Base-by-base conservation (phyloP, 2,888 invertebrate species). In the Cheilosia vulpina region DNA sequence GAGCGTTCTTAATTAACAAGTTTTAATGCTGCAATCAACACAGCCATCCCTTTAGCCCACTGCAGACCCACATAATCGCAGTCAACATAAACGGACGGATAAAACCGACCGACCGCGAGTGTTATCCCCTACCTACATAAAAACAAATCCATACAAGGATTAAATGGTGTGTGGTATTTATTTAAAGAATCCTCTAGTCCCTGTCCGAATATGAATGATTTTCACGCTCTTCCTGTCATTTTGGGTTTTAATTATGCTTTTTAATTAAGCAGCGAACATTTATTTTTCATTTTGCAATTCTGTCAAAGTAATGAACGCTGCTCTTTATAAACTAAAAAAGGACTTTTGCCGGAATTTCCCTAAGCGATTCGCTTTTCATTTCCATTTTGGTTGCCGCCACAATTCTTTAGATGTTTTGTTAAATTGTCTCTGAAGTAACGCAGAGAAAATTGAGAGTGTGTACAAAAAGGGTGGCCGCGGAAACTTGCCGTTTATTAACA, bases 1-100 rank as follows among this genome's bases (percentile, higher is more conserved):
- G 50, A 43, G 69, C 52, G 57, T 53, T 79, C 79, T 84, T 84
- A 84, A 84, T 84, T 80, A 84, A 75, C 55, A 58, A 65, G 69
- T 53, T 80, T 84, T 84, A 80, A 84, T 80, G 84, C 69, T 80
- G 80, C 75, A 75, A 84, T 84, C 84, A 84, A 84, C 84, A 84
- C 71, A 84, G 71, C 75, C 75, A 79, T 84, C 58, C 72, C 68
- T 63, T 68, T 41, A 43, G 68, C 55, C 69, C 78, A 58, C 57
- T 50, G 41, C 38, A 15, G 57, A 19, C 24, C 31, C 73, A 52
- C 83, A 57, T 83, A 78, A 83, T 79, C 69, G 58, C 60, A 21
- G 58, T 17, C 53, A 60, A 60, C 43, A 84, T 80, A 65, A 58
- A 58, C 57, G 38, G 45, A 63, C 43, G 73, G 45, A 63, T 43